A percentile compares a stretch with the other conserved stretches of the same genome.
Conservation (phyloP, 2,113 vertebrate species). For the Thamnophis sirtalis region DNA sequence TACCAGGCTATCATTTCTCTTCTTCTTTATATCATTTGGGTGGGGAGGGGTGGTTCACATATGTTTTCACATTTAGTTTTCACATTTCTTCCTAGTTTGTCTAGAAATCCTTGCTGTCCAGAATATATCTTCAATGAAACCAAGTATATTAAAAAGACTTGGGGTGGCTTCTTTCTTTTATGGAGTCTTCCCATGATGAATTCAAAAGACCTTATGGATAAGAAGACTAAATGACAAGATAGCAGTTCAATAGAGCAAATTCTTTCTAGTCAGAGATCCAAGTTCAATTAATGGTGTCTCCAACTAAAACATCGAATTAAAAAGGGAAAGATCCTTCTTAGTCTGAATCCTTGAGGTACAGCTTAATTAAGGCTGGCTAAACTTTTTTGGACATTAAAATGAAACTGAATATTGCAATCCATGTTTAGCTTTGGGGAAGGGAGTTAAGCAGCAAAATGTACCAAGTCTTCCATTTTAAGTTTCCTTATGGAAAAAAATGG, state of each 20-base stretch:
- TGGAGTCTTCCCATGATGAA: background rate
- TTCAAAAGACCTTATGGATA: background rate
- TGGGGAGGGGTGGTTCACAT: background rate
- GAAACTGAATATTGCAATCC: background rate
- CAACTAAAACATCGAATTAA: background rate
- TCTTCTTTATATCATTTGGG: background rate
- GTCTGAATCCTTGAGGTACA: background rate
- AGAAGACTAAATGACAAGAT: background rate
- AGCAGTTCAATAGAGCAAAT: background rate
- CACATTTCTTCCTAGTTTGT: fast-evolving
- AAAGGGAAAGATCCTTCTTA: background rate
- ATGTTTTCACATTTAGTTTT: background rate
- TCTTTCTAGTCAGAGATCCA: background rate
- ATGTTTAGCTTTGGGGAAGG: background rate
- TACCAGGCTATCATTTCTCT: background rate
- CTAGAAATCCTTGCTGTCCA: background rate
- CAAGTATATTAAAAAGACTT: background rate
- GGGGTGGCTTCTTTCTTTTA: background rate
- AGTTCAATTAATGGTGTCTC: background rate
- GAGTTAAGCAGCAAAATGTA: background rate
- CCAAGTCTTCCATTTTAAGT: background rate
- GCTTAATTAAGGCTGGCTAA: background rate
- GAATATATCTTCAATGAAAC: background rate
- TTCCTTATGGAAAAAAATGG: background rate
- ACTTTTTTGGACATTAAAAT: background rate